A percentile compares a stretch with the other conserved stretches of the same genome.
Evolutionary conservation across 2,113 vertebrate species (phyloP).

Genomic region (Rhea pennata): DNA sequence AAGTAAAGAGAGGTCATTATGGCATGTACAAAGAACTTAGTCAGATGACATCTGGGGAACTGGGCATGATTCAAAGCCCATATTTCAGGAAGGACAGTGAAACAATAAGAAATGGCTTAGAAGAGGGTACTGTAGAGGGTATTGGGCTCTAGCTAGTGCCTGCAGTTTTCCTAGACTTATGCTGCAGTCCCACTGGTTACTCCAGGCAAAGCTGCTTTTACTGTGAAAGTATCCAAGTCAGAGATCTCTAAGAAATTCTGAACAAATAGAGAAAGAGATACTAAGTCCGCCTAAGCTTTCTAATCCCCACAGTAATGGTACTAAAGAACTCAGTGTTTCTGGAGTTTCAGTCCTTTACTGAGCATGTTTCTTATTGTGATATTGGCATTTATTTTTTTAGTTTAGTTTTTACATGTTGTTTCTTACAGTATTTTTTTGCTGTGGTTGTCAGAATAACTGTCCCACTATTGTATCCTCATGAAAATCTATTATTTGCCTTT

Average conservation of each 20-base stretch:
- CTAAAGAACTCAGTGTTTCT: neutral
- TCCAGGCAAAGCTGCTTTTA: neutral
- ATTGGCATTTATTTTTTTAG: neutral
- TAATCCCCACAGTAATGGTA: neutral
- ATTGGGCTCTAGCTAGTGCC: neutral
- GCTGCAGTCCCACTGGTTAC: neutral
- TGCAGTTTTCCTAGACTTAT: neutral
- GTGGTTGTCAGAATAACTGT: neutral
- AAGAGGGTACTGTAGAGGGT: slow-evolving; percentile 28
- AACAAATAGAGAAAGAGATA: neutral
- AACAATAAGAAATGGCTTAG: slow-evolving; percentile 41
- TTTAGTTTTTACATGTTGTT: neutral
- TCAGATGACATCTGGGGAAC: slow-evolving; percentile 65
- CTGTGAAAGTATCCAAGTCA: neutral
- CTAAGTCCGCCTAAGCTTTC: neutral
- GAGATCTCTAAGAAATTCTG: neutral
- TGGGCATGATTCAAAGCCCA: slow-evolving; percentile 56
- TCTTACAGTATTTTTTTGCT: neutral
- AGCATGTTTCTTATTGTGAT: rapidly evolving
- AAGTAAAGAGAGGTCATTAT: slow-evolving; percentile 52
- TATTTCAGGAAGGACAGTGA: slow-evolving; percentile 66
- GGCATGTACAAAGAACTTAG: slow-evolving; percentile 58
- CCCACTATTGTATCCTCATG: neutral
- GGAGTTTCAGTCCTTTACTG: neutral
- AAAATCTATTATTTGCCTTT: neutral